Base-by-base conservation (phyloP, 1,140 invertebrate species). In the Conus betulinus region DNA sequence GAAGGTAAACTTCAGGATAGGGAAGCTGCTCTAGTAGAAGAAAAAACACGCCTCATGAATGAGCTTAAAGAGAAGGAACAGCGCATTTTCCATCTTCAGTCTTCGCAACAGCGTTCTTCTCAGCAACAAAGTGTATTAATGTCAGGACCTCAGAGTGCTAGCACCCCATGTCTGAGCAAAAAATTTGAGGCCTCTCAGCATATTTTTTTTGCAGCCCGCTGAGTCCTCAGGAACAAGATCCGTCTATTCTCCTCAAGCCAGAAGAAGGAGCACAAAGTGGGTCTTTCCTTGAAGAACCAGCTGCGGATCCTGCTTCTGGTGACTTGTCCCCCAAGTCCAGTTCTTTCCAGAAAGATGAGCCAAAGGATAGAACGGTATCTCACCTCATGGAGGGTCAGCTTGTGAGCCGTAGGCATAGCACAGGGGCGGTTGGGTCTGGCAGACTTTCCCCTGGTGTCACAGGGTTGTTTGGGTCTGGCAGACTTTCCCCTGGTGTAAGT, bases 1-100 rank as follows among this genome's bases (percentile, higher is more conserved):
- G 93, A 94, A 84, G 79, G 87, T 6, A 92, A 91, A 85, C 90
- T 94, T 52, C 88, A 89, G 83, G 93, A 94, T 39, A 93, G 91
- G 82, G 94, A 94, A 83, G 90, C 91, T 74, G 81, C 90, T 25
- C 76, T 94, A n/a, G 90, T 92, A 84, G 91, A 92, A 86, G 93
- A 94, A 87, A 94, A 93, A 79, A 91, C 90, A 71, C 89, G 88
- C 55, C 87, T 94, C 27, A 84, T 93, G 2, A 81, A 88, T 53
- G 93, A 94, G 52, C 87, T 94, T 7, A 91, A 91, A 89, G 88
- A 91, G 39, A 92, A 91, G 23, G 88, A 90, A 27, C 53, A 53
- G 79, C 85, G n/a, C 78, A 88, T 87, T 27, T 88, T 63, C 13
- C 76, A 89, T 8, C 57, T 89, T 84, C 85, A 89, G 71, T 83